phyloP scores from a whole-genome alignment of 2,113 vertebrate genomes.

The Grus americana region DNA sequence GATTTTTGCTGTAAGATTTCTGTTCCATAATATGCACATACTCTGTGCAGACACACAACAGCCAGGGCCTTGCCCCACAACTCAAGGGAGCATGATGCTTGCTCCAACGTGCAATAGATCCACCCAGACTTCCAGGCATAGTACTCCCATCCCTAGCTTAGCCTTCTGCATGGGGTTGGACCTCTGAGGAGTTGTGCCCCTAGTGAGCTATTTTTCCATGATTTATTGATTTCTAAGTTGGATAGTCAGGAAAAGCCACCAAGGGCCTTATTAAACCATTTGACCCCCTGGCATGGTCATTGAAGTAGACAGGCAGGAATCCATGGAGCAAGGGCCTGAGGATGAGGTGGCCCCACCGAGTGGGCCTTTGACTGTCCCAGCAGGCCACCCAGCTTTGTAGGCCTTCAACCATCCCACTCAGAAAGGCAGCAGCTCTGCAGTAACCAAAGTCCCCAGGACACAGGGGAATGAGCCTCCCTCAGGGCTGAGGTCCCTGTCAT shows the following conservation, averaged over 20 bases:
- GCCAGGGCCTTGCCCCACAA: neutral
- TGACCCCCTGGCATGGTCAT: neutral
- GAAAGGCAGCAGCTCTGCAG: neutral
- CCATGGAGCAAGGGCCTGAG: neutral
- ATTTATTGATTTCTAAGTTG: neutral
- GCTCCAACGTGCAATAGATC: accelerated
- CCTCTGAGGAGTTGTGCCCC: neutral
- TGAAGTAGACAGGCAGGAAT: neutral
- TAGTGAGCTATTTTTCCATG: neutral
- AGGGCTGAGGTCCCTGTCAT: neutral
- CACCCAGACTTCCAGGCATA: neutral
- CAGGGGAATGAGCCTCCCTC: accelerated
- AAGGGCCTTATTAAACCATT: neutral
- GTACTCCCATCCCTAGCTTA: neutral
- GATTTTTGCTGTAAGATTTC: neutral
- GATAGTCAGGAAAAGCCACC: neutral
- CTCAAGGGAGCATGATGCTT: neutral
- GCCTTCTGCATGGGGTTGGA: neutral
- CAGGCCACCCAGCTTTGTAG: neutral
- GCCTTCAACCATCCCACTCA: neutral
- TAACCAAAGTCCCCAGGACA: neutral
- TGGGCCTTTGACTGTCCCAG: neutral
- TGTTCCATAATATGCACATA: accelerated
- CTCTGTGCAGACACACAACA: neutral
- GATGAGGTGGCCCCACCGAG: accelerated